Base-by-base conservation (phyloP, 2,888 invertebrate genomes). In the Microdon myrmicae region DNA sequence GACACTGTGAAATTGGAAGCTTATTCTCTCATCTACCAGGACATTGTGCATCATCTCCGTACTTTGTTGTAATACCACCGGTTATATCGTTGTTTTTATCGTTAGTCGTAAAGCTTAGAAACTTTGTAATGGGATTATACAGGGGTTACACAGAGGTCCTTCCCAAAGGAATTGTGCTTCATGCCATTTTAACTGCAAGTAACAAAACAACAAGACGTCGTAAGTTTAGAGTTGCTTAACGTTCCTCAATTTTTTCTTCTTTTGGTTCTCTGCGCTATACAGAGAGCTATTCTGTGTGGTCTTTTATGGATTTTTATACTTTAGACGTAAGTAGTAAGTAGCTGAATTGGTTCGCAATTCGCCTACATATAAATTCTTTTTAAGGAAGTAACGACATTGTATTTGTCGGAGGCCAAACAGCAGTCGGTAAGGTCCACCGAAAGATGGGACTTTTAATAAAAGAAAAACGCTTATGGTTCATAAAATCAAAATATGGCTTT, bases 101-200 rank as follows among this genome's bases (percentile, higher is more conserved):
- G 69, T 73, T 72, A 72, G 75, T 73, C 76, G 75, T 71, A 74
- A 73, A 74, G 75, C 72, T 77, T 77, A 75, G 78, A 77, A 75
- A 76, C 73, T 72, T 73, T 77, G 73, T 73, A 73, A 72, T 73
- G 71, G 59, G 69, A 70, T 66, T 56, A 60, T 67, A 67, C n/a
- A n/a, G n/a, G n/a, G n/a, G n/a, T n/a, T n/a, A n/a, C n/a, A 49
- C 45, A 54, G 31, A 44, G 64, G 45, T 45, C 45, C 60, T 64
- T 67, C 45, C 58, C 58, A 45, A 56, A 64, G 45, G 39, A 47
- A 47, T 38, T 47, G 39, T 43, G 49, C 64, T 58, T 58, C 58
- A 58, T 64, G 51, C 51, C 43, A 58, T 51, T 64, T 64, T 58
- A 64, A 64, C 58, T 64, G 53, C 58, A 58, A 58, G 47, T 53